Evolutionary conservation across 2,113 vertebrate genomes (phyloP).

Genomic region (Chitala chitala): DNA sequence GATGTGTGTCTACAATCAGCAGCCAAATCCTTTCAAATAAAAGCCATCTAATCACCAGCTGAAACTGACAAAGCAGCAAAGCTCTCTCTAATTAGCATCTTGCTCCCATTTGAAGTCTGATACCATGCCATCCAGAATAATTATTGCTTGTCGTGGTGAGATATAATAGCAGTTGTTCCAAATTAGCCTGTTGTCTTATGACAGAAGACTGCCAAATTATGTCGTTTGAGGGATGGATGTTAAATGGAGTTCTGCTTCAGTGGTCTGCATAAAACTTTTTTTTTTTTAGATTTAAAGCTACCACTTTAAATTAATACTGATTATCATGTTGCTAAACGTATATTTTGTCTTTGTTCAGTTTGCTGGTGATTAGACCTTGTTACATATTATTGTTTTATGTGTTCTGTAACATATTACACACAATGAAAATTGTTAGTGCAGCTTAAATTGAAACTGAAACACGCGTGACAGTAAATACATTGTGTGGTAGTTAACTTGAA

Average conservation of each 20-base stretch:
- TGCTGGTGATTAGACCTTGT: too few relatives aligned
- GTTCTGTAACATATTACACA: too few relatives aligned
- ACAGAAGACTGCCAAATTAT: slow-evolving; percentile 16
- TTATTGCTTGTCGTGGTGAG: slow-evolving; percentile 53
- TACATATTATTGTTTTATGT: too few relatives aligned
- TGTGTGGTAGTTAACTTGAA: too few relatives aligned
- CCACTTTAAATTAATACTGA: neutral
- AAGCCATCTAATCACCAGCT: slow-evolving; percentile 57
- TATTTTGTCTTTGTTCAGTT: too few relatives aligned
- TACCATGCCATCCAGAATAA: slow-evolving; percentile 45
- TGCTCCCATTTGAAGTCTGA: slow-evolving; percentile 43
- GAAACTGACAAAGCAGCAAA: slow-evolving; percentile 59
- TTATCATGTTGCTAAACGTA: too few relatives aligned
- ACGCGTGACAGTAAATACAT: too few relatives aligned
- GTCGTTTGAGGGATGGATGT: slow-evolving; percentile 2
- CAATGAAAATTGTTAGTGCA: too few relatives aligned
- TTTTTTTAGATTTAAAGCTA: neutral
- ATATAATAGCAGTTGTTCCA: slow-evolving; percentile 48
- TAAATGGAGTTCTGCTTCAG: neutral
- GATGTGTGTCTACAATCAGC: slow-evolving; percentile 47
- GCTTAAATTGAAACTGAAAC: too few relatives aligned
- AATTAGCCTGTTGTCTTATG: slow-evolving; percentile 24
- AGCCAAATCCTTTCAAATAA: slow-evolving; percentile 45
- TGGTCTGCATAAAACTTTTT: neutral
- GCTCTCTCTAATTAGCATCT: slow-evolving; percentile 59